phyloP scores from a whole-genome alignment of 2,797 vertebrate species.

The Holocentrus rufus region DNA sequence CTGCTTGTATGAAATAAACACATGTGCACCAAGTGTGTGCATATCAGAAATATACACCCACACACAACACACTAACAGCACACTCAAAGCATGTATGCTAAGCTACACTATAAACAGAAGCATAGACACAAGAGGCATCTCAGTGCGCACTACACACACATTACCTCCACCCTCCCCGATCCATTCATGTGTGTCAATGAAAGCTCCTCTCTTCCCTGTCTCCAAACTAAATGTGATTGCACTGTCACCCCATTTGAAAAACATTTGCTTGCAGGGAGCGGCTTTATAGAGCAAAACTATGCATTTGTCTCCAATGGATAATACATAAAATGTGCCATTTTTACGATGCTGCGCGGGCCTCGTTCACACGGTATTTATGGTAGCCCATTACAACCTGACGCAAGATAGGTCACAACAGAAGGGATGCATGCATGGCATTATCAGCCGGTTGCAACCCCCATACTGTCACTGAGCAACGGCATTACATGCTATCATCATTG shows the following conservation, averaged over 20 bases:
- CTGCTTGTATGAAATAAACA: not conserved
- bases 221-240: constrained; percentile 25
- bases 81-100: too few species aligned
- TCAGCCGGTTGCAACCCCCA: not conserved
- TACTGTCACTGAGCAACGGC: constrained; percentile 3
- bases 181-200: not conserved
- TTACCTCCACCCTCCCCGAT: not conserved
- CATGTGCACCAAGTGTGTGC: not conserved
- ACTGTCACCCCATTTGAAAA: constrained; percentile 30
- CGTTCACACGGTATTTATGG: constrained; percentile 22
- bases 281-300: constrained; percentile 25
- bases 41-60: not conserved
- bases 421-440: not conserved
- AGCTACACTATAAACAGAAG: too few species aligned
- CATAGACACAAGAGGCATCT: too few species aligned
- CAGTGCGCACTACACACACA: not conserved
- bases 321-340: constrained; percentile 34
- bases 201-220: constrained; percentile 1
- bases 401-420: not conserved
- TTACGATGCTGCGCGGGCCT: constrained; percentile 16
- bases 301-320: constrained; percentile 45
- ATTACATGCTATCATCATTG: constrained; percentile 32
- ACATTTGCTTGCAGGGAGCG: constrained; percentile 25
- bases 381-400: constrained; percentile 23
- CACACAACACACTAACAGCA: not conserved